These are phyloP conservation scores for Brachyalestes nurse DNA, from an alignment of 2,797 vertebrate genomes.

Conservation along the genomic window DNA sequence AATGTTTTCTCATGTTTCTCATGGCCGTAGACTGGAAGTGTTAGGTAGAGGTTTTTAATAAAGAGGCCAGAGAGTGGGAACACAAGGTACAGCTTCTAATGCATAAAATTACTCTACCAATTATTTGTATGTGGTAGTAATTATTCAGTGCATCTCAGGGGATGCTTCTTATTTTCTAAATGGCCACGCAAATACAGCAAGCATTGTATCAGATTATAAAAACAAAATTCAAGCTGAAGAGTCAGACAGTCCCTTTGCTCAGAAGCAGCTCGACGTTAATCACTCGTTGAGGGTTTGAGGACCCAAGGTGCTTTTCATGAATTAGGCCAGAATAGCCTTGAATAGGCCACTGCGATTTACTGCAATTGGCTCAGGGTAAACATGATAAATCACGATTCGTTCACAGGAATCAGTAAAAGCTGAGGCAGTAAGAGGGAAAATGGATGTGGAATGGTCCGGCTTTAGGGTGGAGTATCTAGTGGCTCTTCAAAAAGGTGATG, in stretches of 20 bases:
- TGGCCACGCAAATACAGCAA: neutral
- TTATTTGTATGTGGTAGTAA: no score
- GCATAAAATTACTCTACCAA: no score
- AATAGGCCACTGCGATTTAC: slow-evolving; percentile 62
- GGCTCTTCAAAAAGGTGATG: slow-evolving; percentile 69
- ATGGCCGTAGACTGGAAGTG: no score
- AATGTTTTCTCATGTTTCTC: no score
- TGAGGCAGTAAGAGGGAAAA: slow-evolving; percentile 50
- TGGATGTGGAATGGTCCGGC: slow-evolving; percentile 49
- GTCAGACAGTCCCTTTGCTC: slow-evolving; percentile 22
- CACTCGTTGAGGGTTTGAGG: slow-evolving; percentile 42
- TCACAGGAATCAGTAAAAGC: slow-evolving; percentile 57
- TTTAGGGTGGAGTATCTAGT: slow-evolving; percentile 39
- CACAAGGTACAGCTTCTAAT: no score
- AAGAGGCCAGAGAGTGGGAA: no score
- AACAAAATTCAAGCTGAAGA: neutral
- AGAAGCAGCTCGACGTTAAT: slow-evolving; percentile 46
- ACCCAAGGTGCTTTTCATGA: slow-evolving; percentile 45
- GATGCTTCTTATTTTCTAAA: neutral
- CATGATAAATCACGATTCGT: slow-evolving; percentile 77
- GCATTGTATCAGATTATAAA: slow-evolving; percentile 22
- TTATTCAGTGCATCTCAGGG: neutral
- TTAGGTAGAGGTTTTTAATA: no score
- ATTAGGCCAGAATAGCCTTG: slow-evolving; percentile 26
- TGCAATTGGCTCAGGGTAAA: slow-evolving; percentile 66